Percentiles rank a stretch among this genome's conserved stretches.
These are phyloP conservation scores for Antigone vipio DNA, from an alignment of 2,113 vertebrate species.

Conservation along the genomic window DNA sequence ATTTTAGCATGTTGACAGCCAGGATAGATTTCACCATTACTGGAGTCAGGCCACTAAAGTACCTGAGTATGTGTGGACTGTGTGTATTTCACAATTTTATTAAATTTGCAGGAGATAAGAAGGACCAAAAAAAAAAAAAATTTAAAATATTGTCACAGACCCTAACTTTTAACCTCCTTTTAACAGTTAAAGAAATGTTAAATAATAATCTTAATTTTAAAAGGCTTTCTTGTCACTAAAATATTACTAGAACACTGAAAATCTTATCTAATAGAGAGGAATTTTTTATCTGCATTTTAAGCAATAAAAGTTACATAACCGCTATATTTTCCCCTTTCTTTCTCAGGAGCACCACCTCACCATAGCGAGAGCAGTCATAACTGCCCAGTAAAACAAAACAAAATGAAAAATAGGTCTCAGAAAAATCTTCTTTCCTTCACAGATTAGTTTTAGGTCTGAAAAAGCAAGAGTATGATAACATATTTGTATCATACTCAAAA, in stretches of 20 bases:
- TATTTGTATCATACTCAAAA: not conserved
- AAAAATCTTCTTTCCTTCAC: not conserved
- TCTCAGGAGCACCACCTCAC: not conserved
- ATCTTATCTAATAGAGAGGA: not conserved
- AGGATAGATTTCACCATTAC: not conserved
- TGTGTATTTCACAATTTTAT: not conserved
- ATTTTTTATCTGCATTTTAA: not conserved
- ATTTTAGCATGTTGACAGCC: not conserved
- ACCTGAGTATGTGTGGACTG: not conserved
- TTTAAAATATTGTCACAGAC: not conserved
- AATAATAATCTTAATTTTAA: not conserved
- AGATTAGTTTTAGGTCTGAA: not conserved
- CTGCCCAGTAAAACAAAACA: not conserved
- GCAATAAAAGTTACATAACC: not conserved
- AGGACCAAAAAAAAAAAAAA: not conserved
- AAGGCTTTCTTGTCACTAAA: not conserved
- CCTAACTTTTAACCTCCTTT: not conserved
- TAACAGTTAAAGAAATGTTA: not conserved
- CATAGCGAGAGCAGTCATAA: not conserved
- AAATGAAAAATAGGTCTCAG: not conserved
- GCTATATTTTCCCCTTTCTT: not conserved
- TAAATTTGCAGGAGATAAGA: not conserved
- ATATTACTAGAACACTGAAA: not conserved
- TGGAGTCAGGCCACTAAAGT: not conserved
- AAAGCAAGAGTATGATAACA: not conserved